These are phyloP conservation scores for Centroberyx gerrardi DNA, from an alignment of 2,797 vertebrate species.

Conservation along the genomic window DNA sequence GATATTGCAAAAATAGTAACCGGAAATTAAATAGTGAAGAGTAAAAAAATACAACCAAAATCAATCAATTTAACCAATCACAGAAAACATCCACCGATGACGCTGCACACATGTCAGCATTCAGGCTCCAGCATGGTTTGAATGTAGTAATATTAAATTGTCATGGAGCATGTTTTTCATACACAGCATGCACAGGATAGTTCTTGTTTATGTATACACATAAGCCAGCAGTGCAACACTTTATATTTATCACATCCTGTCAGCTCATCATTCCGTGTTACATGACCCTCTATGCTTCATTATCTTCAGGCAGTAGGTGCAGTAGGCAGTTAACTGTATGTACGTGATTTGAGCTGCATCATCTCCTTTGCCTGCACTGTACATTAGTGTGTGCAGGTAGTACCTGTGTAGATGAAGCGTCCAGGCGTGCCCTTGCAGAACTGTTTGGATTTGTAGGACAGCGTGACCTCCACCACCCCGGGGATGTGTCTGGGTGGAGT, in stretches of 20 bases:
- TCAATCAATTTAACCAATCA: no score
- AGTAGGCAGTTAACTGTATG: not conserved
- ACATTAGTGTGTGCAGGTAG: conserved; percentile 34
- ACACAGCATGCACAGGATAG: no score
- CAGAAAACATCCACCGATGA: no score
- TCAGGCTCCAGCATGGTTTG: no score
- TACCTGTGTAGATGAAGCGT: conserved; percentile 99
- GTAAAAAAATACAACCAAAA: not conserved
- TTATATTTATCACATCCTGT: not conserved
- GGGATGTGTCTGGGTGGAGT: conserved; percentile 92
- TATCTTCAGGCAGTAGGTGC: not conserved
- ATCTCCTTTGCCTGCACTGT: not conserved
- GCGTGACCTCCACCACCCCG: conserved; percentile 98
- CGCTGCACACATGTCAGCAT: no score
- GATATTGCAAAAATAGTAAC: conserved; percentile 37
- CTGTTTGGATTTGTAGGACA: conserved; percentile 99
- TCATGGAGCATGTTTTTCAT: no score
- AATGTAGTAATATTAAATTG: no score
- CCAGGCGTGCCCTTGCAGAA: conserved; percentile 99
- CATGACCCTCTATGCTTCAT: not conserved
- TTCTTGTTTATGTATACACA: no score
- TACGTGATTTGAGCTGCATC: not conserved
- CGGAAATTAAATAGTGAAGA: conserved; percentile 27
- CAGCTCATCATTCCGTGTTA: not conserved
- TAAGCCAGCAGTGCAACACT: not conserved